Evolutionary conservation across 2,888 invertebrate genomes (phyloP), one percentile per base, ranked within the genome.

Genomic region (Rhagonycha lutea): DNA sequence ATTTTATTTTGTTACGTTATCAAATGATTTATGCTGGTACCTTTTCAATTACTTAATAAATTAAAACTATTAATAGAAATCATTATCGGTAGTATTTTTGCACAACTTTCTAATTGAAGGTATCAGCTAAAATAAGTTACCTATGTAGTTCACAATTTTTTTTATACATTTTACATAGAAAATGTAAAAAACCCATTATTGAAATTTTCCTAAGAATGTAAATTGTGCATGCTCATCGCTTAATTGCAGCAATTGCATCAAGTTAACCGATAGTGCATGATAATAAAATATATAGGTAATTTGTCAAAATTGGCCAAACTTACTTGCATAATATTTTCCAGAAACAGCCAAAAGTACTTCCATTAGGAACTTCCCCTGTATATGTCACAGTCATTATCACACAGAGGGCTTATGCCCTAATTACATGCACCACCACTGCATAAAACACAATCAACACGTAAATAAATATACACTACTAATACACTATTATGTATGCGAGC

Each of bases 271-370:
- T 32, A 32, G 32, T 32, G 12, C 12, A 5, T 32, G 12, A 12
- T n/a, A 18, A 18, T 2, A 18, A 18, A 18, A 18, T 18, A 32
- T 12, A 12, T 12, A 12, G 12, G 32, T 32, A 32, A 32, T 5
- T 32, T 32, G 12, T 32, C 12, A 32, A 32, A 32, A 32, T 32
- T 32, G 12, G n/a, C 32, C 12, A 14, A 74, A 90, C 94, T 94
- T 89, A 95, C 95, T 95, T 95, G 91, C 92, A 91, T 85, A 95
- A 91, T 88, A 95, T 95, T 90, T 94, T 93, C 96, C 96, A 96
- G 90, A 96, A 96, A 89, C 96, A 96, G 86, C 96, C 96, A 87
- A 96, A 96, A 89, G 94, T 95, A 90, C 96, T 96, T 86, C 96
- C 96, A 88, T 96, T 96, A 82, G 96, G 96, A 85, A 96, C 96